Evolutionary conservation across 2,113 vertebrate species (phyloP).

Genomic region (Stomatorhinus ivindoensis): DNA sequence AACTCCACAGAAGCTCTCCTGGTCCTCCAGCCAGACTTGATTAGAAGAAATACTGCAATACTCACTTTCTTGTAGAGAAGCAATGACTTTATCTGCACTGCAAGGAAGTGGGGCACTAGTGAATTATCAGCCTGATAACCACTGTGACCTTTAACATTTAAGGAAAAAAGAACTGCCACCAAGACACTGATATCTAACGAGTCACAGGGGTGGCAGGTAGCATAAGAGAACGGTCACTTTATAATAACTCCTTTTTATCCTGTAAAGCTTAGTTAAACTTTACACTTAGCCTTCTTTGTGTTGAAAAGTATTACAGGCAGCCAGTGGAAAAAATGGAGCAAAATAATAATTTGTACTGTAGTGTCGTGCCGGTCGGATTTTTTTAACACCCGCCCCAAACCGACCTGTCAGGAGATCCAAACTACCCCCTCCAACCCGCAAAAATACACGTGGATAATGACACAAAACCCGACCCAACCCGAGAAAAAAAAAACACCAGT

Average conservation of each 20-base stretch:
- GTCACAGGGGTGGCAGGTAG: conserved; percentile 25
- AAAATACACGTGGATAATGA: too few species aligned
- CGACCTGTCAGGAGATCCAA: too few species aligned
- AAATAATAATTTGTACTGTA: neutral
- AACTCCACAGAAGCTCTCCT: neutral
- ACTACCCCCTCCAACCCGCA: too few species aligned
- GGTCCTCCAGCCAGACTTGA: conserved; percentile 23
- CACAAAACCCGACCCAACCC: too few species aligned
- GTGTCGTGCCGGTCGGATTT: too few species aligned
- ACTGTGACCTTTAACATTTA: conserved; percentile 61
- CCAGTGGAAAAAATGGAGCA: neutral
- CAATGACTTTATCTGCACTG: conserved; percentile 35
- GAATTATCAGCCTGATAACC: conserved; percentile 60
- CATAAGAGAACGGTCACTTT: conserved; percentile 23
- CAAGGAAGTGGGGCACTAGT: conserved; percentile 25
- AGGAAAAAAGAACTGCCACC: conserved; percentile 41
- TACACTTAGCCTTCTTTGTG: conserved; percentile 14
- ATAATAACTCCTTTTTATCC: conserved; percentile 41
- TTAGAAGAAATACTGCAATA: conserved; percentile 18
- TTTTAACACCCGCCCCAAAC: too few species aligned
- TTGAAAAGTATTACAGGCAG: neutral
- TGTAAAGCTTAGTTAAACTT: conserved; percentile 36
- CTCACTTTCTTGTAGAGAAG: conserved; percentile 48
- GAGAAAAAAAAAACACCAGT: too few species aligned
- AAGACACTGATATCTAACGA: conserved; percentile 56